A percentile compares a stretch with the other conserved stretches of the same genome.
These are phyloP conservation scores for Drosophila ironensis DNA, from an alignment of 1,140 invertebrate species.

Conservation along the genomic window DNA sequence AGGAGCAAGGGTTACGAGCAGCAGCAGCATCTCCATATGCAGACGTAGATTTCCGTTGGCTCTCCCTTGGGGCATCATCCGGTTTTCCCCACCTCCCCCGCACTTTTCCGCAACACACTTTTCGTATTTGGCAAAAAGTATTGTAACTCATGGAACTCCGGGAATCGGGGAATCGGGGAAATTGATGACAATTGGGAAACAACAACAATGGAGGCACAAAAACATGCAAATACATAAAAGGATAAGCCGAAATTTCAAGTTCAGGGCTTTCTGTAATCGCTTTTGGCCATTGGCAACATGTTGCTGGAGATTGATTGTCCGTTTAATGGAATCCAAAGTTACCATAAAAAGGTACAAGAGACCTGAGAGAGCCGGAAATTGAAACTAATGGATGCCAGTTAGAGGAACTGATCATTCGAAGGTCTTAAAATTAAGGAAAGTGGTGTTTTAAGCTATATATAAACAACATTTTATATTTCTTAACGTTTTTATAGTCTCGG, in stretches of 20 bases:
- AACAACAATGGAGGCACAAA: not conserved
- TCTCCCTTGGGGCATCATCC: conserved; percentile 43
- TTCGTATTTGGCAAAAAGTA: conserved; percentile 26
- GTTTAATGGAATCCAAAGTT: not conserved
- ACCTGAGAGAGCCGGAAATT: not conserved
- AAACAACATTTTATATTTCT: no score
- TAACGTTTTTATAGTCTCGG: no score
- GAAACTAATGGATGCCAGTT: no score
- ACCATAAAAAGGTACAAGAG: no score
- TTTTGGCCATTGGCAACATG: not conserved
- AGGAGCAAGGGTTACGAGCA: conserved; percentile 16
- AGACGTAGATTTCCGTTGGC: conserved; percentile 58
- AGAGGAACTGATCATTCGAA: no score
- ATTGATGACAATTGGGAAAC: conserved; percentile 27
- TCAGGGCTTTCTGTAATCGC: conserved; percentile 6
- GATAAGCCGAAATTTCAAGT: conserved; percentile 27
- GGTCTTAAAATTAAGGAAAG: no score
- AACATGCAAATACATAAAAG: not conserved
- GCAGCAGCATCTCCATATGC: conserved; percentile 50
- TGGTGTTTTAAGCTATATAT: no score
- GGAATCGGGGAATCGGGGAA: no score
- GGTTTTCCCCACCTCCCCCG: not conserved
- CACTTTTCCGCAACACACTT: conserved; percentile 4
- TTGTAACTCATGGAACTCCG: not conserved
- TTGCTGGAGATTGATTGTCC: not conserved